A percentile compares a stretch with the other conserved stretches of the same genome.
These are phyloP conservation scores for Agapornis canus DNA, from an alignment of 2,797 vertebrate species.

Conservation along the genomic window DNA sequence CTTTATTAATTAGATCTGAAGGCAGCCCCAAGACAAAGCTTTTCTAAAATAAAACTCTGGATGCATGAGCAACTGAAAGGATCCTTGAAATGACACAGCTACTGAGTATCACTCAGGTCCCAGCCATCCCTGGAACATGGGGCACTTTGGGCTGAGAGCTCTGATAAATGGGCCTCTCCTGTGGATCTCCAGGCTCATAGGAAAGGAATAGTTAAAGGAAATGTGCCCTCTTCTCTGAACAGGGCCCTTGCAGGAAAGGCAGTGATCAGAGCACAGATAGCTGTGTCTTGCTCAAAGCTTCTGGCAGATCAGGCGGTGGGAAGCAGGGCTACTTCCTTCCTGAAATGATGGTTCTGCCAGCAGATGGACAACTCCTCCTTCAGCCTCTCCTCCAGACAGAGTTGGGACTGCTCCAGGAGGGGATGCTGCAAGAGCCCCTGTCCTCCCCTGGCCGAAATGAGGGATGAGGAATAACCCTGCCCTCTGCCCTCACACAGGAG, in stretches of 20 bases:
- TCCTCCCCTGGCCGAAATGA: background rate
- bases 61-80: background rate
- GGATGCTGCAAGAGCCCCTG: background rate
- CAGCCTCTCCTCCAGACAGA: background rate
- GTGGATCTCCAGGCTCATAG: background rate
- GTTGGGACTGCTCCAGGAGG: background rate
- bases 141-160: background rate
- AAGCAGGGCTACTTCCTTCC: background rate
- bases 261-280: background rate
- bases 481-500: background rate
- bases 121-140: background rate
- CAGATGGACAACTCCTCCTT: background rate
- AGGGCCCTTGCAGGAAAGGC: background rate
- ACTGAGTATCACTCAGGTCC: background rate
- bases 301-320: background rate
- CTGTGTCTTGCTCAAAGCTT: conserved; percentile 23
- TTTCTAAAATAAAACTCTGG: background rate
- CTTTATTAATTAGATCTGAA: background rate
- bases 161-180: background rate
- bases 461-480: background rate
- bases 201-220: conserved; percentile 13
- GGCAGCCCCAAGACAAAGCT: background rate
- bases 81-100: background rate
- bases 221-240: background rate
- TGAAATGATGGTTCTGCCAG: background rate